Evolutionary conservation across 2,888 invertebrate genomes (phyloP).

Genomic region (Lagria hirta): DNA sequence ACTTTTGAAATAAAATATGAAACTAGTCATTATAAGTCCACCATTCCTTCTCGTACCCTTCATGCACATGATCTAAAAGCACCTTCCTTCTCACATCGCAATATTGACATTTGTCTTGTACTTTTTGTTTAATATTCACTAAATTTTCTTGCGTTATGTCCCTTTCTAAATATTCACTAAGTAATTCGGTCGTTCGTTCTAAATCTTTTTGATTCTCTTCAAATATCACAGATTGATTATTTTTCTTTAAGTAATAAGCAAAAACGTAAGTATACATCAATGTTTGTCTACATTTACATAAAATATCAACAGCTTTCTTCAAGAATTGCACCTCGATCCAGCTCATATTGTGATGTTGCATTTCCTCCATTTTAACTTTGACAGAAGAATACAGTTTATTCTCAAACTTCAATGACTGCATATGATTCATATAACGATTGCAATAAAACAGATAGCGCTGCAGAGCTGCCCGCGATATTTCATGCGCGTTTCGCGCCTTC

Average conservation of each 20-base stretch:
- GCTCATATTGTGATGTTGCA: constrained; percentile 99
- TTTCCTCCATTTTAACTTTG: constrained; percentile 99
- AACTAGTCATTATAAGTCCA: constrained; percentile 91
- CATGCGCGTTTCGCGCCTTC: constrained; percentile 95
- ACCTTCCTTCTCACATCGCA: constrained; percentile 97
- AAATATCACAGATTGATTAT: constrained; percentile 98
- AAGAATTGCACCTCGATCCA: constrained; percentile 99
- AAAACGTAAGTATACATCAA: constrained; percentile 99
- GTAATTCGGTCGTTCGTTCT: constrained; percentile 96
- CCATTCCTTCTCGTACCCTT: constrained; percentile 98
- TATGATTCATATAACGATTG: constrained; percentile 96
- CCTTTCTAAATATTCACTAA: constrained; percentile 96
- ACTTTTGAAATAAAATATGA: too few relatives aligned
- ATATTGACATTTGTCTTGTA: constrained; percentile 97
- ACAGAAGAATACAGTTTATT: constrained; percentile 95
- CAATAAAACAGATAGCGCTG: constrained; percentile 98
- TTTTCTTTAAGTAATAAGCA: constrained; percentile 96
- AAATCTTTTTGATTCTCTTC: constrained; percentile 99
- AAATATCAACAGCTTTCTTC: constrained; percentile 95
- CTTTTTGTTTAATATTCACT: constrained; percentile 97
- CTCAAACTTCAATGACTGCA: constrained; percentile 98
- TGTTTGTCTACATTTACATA: constrained; percentile 96
- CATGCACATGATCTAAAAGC: constrained; percentile 94
- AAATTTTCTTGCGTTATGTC: constrained; percentile 97
- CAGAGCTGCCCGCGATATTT: constrained; percentile 90